These are phyloP conservation scores for Eupithecia exiguata DNA, from an alignment of 2,888 invertebrate species.

Conservation along the genomic window DNA sequence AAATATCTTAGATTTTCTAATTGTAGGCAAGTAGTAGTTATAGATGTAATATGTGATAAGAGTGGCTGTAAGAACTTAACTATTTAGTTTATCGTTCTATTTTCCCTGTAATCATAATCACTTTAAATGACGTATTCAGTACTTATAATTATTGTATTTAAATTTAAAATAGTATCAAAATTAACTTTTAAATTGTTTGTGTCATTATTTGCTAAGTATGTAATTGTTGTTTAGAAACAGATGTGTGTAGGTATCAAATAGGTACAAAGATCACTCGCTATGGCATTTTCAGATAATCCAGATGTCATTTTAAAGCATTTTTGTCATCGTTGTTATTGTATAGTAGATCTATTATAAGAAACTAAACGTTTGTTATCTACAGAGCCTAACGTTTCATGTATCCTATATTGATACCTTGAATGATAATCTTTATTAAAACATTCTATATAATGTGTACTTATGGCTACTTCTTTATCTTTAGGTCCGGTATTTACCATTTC, in stretches of 20 bases:
- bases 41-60: conserved; percentile 82
- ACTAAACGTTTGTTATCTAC: conserved; percentile 61
- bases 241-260: conserved; percentile 70
- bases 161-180: conserved; percentile 48
- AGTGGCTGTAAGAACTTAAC: conserved; percentile 78
- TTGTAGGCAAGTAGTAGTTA: conserved; percentile 76
- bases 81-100: conserved; percentile 67
- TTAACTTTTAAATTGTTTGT: conserved; percentile 46
- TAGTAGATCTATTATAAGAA: conserved; percentile 59
- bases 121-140: conserved; percentile 44
- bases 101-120: conserved; percentile 57
- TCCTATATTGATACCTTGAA: conserved; percentile 76
- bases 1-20: conserved; percentile 81
- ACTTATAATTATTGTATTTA: conserved; percentile 51
- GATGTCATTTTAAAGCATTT: conserved; percentile 71
- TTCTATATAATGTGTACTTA: conserved; percentile 64
- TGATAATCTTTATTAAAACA: conserved; percentile 50
- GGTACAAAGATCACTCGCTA: conserved; percentile 67
- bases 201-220: conserved; percentile 58
- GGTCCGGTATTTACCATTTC: conserved; percentile 12
- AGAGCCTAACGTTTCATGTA: conserved; percentile 64
- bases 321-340: conserved; percentile 58
- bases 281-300: conserved; percentile 61
- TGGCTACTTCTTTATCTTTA: conserved; percentile 66
- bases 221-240: conserved; percentile 57